Conservation (phyloP, 2,888 invertebrate species). For the Chrysolina americana region DNA sequence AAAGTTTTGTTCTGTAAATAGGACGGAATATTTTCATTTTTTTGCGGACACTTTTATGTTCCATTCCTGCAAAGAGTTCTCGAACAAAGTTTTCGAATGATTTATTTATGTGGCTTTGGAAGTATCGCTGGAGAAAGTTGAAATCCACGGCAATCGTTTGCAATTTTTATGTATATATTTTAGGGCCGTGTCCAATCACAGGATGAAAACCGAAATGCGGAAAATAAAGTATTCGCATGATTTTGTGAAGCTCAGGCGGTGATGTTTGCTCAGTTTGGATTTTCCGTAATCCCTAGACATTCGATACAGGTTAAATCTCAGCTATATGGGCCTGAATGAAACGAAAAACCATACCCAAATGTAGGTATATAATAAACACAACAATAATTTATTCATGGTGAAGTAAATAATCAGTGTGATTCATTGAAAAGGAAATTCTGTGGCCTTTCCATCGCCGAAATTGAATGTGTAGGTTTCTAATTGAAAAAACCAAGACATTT, state of each 20-base stretch:
- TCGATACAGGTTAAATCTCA: too few relatives aligned
- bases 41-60: slow-evolving; percentile 10
- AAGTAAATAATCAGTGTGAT: too few relatives aligned
- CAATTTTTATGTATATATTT: slow-evolving; percentile 11
- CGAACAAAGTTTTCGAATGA: slow-evolving; percentile 19
- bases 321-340: too few relatives aligned
- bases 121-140: slow-evolving; percentile 20
- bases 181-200: not conserved
- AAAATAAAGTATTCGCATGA: not conserved
- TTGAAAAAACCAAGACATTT: too few relatives aligned
- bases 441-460: too few relatives aligned
- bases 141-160: slow-evolving; percentile 16
- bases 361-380: too few relatives aligned
- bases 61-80: not conserved
- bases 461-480: too few relatives aligned
- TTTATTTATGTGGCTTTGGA: slow-evolving; percentile 17
- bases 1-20: slow-evolving; percentile 15
- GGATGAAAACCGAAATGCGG: slow-evolving; percentile 1
- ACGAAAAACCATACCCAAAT: too few relatives aligned
- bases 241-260: not conserved
- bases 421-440: too few relatives aligned
- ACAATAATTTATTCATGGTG: too few relatives aligned
- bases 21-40: slow-evolving; percentile 1
- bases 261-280: too few relatives aligned
- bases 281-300: too few relatives aligned